Conservation (phyloP, 2,797 vertebrate genomes). For the Neopelma chrysocephalum region DNA sequence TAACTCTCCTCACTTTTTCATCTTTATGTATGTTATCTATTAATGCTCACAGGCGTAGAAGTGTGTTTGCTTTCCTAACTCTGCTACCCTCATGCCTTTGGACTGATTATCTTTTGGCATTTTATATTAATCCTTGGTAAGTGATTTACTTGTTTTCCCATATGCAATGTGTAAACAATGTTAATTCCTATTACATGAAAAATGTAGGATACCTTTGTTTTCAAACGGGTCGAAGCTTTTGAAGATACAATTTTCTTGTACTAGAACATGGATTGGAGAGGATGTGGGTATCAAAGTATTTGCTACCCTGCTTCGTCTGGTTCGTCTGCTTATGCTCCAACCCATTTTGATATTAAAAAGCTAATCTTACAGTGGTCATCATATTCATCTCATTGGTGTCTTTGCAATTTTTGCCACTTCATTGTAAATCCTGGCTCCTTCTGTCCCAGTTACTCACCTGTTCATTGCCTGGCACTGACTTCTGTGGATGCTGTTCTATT, state of each 20-base stretch:
- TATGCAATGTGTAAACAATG: constrained; percentile 50
- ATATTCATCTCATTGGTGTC: neutral
- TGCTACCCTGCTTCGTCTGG: constrained; percentile 38
- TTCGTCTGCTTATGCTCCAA: constrained; percentile 23
- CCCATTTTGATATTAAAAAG: constrained; percentile 4
- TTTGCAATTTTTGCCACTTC: neutral
- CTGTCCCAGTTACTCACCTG: neutral
- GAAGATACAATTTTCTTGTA: neutral
- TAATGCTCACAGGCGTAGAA: constrained; percentile 95
- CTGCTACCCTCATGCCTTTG: constrained; percentile 99
- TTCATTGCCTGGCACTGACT: constrained; percentile 3
- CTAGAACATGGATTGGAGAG: neutral
- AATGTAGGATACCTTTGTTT: constrained; percentile 15
- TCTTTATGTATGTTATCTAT: constrained; percentile 79
- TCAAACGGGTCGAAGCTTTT: neutral
- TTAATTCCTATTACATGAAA: constrained; percentile 39
- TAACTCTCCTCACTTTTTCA: constrained; percentile 77
- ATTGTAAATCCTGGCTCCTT: neutral
- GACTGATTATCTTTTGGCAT: constrained; percentile 99
- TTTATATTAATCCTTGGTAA: constrained; percentile 99
- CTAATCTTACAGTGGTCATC: neutral
- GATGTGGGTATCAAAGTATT: constrained; percentile 63
- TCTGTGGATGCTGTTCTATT: neutral
- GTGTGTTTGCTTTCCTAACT: constrained; percentile 99
- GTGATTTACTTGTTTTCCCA: constrained; percentile 77